Evolutionary conservation across 2,888 invertebrate genomes (phyloP).

Genomic region (Athrips mouffetella): DNA sequence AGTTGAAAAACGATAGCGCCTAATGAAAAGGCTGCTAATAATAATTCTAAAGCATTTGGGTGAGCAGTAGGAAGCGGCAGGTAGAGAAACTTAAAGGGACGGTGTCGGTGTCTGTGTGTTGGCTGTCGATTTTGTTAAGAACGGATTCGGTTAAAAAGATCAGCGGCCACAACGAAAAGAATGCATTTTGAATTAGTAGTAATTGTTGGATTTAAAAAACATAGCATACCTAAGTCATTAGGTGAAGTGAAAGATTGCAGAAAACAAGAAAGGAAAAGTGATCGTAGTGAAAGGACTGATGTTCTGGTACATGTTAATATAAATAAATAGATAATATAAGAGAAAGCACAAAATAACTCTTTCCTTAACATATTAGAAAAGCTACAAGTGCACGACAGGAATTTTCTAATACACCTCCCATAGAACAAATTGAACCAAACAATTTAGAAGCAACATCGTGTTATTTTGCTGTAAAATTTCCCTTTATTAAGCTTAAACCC

Average conservation of each 20-base stretch:
- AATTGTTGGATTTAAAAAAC: no score
- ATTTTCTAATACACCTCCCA: slow-evolving; percentile 12
- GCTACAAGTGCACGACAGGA: slow-evolving; percentile 3
- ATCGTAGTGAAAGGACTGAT: no score
- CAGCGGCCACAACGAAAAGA: neutral
- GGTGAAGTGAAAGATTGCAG: neutral
- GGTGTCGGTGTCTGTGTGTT: neutral
- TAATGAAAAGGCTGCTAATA: slow-evolving; percentile 16
- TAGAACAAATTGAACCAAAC: slow-evolving; percentile 10
- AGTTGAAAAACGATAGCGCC: slow-evolving; percentile 7
- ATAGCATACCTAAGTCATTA: neutral
- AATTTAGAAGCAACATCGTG: slow-evolving; percentile 7
- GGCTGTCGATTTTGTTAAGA: neutral
- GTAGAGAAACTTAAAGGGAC: slow-evolving; percentile 17
- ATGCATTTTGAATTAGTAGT: no score
- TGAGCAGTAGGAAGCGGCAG: slow-evolving; percentile 12
- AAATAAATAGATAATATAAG: slow-evolving; percentile 2
- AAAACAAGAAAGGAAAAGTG: no score
- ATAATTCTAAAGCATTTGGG: slow-evolving; percentile 15
- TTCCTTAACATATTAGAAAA: slow-evolving; percentile 8
- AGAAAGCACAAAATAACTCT: slow-evolving; percentile 2
- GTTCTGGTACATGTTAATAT: neutral
- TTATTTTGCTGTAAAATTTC: slow-evolving; percentile 27
- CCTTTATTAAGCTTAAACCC: slow-evolving; percentile 28
- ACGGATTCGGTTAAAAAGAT: neutral